phyloP scores from a whole-genome alignment of 2,113 vertebrate genomes.

The Cephalopterus ornatus region DNA sequence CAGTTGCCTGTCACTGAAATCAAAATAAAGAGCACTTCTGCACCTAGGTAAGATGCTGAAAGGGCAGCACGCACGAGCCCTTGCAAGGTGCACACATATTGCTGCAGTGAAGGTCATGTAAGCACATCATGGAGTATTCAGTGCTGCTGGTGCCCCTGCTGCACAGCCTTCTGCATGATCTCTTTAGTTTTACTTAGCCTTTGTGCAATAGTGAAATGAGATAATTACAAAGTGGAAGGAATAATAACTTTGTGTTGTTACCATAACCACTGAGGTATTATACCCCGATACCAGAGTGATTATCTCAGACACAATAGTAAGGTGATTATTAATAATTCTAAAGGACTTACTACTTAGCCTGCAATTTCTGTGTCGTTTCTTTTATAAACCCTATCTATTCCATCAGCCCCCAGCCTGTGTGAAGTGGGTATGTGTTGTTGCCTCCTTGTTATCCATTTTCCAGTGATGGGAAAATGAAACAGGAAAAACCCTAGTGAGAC shows the following conservation, averaged over 20 bases:
- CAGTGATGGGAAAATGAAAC: not conserved
- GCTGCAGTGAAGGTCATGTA: not conserved
- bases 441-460: not conserved
- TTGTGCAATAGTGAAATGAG: slow-evolving; percentile 43
- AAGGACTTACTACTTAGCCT: slow-evolving; percentile 39
- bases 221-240: slow-evolving; percentile 60
- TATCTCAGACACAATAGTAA: slow-evolving; percentile 41
- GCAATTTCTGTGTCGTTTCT: not conserved
- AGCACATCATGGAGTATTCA: not conserved
- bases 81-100: not conserved
- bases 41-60: not conserved
- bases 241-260: slow-evolving; percentile 53
- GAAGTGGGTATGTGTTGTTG: not conserved
- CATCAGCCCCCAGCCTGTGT: not conserved
- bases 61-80: not conserved
- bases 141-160: not conserved
- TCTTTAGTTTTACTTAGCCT: slow-evolving; percentile 10
- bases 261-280: slow-evolving; percentile 52
- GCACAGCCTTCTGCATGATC: not conserved
- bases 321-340: slow-evolving; percentile 55
- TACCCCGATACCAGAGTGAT: not conserved
- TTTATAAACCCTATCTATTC: slow-evolving; percentile 9
- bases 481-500: not conserved
- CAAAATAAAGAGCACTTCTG: not conserved
- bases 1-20: not conserved